These are phyloP conservation scores for Romanogobio albipinnatus DNA, from an alignment of 2,113 vertebrate species.

Conservation along the genomic window DNA sequence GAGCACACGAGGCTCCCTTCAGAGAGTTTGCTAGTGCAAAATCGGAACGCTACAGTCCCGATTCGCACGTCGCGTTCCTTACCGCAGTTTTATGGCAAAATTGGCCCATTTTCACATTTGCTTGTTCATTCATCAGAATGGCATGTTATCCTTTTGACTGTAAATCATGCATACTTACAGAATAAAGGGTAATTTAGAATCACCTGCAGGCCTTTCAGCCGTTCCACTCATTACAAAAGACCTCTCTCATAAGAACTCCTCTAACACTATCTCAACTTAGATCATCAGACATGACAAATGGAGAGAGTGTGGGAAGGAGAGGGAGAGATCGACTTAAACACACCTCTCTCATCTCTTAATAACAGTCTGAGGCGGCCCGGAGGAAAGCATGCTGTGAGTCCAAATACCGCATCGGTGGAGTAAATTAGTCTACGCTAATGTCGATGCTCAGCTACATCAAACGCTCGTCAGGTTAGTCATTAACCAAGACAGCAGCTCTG, in stretches of 20 bases:
- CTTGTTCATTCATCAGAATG: constrained; percentile 35
- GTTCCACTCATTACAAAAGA: constrained; percentile 39
- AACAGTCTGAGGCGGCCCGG: constrained; percentile 47
- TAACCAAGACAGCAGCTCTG: constrained; percentile 63
- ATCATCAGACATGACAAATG: constrained; percentile 42
- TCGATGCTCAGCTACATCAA: constrained; percentile 73
- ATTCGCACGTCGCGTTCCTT: background rate
- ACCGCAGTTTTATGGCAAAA: background rate
- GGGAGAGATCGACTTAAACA: constrained; percentile 18
- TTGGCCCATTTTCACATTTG: constrained; percentile 7
- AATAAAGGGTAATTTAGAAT: constrained; percentile 37
- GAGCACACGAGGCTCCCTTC: background rate
- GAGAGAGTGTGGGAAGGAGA: background rate
- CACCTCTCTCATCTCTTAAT: constrained; percentile 56
- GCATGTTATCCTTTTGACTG: constrained; percentile 38
- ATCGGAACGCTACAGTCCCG: background rate
- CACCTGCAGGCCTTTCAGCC: constrained; percentile 37
- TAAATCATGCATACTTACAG: constrained; percentile 29
- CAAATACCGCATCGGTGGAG: constrained; percentile 64
- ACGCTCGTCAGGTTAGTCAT: constrained; percentile 66
- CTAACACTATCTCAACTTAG: constrained; percentile 27
- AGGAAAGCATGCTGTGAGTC: constrained; percentile 57
- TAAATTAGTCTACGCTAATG: constrained; percentile 79
- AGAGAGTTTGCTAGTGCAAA: background rate
- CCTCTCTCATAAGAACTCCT: constrained; percentile 36